Conservation (phyloP, 1,140 invertebrate species). For the Anastrepha ludens region DNA sequence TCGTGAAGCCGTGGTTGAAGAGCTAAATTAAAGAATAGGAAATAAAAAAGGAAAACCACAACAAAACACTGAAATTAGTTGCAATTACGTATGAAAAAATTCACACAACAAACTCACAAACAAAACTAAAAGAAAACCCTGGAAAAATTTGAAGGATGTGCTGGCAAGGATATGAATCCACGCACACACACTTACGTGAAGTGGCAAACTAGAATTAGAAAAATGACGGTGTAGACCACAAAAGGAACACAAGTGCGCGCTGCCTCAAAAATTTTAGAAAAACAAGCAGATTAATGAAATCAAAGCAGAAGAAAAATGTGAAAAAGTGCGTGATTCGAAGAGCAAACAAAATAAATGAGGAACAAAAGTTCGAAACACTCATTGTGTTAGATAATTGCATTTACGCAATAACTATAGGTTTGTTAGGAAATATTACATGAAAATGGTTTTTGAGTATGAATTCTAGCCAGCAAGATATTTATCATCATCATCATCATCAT, state of each 20-base stretch:
- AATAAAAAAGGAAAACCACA: background rate
- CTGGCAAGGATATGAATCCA: background rate
- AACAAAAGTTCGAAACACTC: background rate
- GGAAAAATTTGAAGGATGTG: background rate
- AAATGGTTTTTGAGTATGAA: too few relatives aligned
- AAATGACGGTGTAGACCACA: background rate
- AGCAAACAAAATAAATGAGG: background rate
- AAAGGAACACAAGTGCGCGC: conserved; percentile 5
- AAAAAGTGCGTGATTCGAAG: background rate
- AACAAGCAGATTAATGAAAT: background rate
- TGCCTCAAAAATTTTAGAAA: background rate
- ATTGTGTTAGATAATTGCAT: background rate
- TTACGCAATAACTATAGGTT: background rate
- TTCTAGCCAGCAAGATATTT: too few relatives aligned
- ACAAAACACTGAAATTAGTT: background rate
- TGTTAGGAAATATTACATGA: too few relatives aligned
- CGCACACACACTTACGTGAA: background rate
- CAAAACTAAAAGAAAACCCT: background rate
- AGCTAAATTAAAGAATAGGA: background rate
- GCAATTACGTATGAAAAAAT: conserved; percentile 42
- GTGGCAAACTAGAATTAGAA: background rate
- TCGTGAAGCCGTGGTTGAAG: background rate
- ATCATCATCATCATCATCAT: too few relatives aligned
- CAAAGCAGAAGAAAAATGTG: background rate
- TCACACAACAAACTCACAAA: conserved; percentile 18